Percentiles rank a stretch among this genome's conserved stretches.
Conservation (phyloP, 2,888 invertebrate species). For the Leptinotarsa haldemani region DNA sequence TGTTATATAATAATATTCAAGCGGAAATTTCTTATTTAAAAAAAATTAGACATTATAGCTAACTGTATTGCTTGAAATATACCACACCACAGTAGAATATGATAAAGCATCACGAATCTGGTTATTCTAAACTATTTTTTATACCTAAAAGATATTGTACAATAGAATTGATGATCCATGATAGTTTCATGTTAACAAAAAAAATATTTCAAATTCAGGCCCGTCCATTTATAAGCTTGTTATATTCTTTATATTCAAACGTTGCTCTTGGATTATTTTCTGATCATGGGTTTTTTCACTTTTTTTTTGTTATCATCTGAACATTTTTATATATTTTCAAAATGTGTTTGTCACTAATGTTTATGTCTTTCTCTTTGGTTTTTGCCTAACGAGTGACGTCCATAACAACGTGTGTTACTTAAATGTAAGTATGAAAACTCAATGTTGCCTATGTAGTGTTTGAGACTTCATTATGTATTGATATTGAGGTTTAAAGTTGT, state of each 20-base stretch:
- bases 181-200: neutral
- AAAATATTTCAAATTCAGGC: neutral
- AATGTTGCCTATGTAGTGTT: slow-evolving; percentile 52
- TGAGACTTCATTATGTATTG: slow-evolving; percentile 43
- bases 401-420: slow-evolving; percentile 63
- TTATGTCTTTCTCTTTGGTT: slow-evolving; percentile 68
- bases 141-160: neutral
- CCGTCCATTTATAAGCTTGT: neutral
- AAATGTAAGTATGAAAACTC: slow-evolving; percentile 65
- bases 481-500: slow-evolving; percentile 8
- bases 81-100: no score
- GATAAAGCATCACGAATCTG: no score
- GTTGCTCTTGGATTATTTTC: neutral
- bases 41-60: no score
- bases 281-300: neutral
- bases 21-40: no score
- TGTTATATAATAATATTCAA: no score
- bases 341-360: slow-evolving; percentile 53
- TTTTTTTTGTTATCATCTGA: slow-evolving; percentile 11
- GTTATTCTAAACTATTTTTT: no score
- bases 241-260: neutral
- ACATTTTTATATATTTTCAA: slow-evolving; percentile 30
- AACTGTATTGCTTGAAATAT: no score
- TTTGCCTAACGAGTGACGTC: slow-evolving; percentile 68
- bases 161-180: neutral